Base-by-base conservation (phyloP, 1,140 invertebrate genomes). In the Philopotamus ludificatus region DNA sequence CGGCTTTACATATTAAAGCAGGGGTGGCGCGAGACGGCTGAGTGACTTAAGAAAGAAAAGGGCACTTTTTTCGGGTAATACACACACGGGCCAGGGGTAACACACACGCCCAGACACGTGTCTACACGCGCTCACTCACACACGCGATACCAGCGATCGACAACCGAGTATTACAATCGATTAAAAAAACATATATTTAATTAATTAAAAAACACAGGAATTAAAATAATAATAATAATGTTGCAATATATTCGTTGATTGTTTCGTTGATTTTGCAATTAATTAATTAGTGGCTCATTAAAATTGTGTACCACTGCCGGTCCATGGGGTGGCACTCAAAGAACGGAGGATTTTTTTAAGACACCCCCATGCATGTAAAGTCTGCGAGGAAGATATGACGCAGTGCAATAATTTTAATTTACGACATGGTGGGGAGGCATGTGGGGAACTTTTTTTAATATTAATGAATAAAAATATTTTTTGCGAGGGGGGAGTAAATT, bases 321-420 rank as follows among this genome's bases (percentile, higher is more conserved):
- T n/a, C n/a, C n/a, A n/a, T 12, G n/a, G 42, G 57, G 57, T 42
- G 16, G 54, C 10, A 22, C 50, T 42, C 54, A 21, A 28, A 39
- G 54, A 39, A 57, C 54, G 16, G 47, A 45, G 58, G 57, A 62
- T 65, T 69, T 66, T n/a, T n/a, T 69, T 66, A 69, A 69, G 67
- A 69, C 60, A 61, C 42, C 62, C 51, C 42, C 61, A 61, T 42
- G 54, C 60, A 51, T 60, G 47, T 39, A 53, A n/a, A 53, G 63
- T 53, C 57, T 60, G 51, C 42, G 39, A 50, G 58, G 54, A 28
- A 59, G 42, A 59, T 66, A 65, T 63, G 67, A 51, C 44, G 63
- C 50, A 61, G 51, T 50, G 59, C 65, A 66, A 69, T 66, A 65
- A 65, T 66, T 69, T 69, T 69, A 69, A 69, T 69, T 69, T 69